Conservation (phyloP, 2,888 invertebrate genomes). For the Saturnia japonica region DNA sequence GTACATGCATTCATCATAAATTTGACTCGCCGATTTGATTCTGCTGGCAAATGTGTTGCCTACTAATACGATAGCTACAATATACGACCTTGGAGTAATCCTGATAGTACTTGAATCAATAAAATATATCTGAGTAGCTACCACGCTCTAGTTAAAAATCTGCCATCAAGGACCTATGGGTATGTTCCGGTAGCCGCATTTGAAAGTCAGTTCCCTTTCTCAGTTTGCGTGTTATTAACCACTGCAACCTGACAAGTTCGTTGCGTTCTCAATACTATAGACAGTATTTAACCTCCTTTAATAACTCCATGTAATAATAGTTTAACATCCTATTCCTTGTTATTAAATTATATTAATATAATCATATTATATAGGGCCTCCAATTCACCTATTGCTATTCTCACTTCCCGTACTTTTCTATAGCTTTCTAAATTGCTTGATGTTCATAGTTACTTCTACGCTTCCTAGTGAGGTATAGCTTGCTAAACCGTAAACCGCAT, state of each 20-base stretch:
- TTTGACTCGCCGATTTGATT: background rate
- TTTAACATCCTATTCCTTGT: no score
- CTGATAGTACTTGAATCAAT: background rate
- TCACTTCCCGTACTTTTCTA: no score
- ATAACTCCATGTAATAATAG: no score
- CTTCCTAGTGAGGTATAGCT: no score
- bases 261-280: background rate
- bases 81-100: background rate
- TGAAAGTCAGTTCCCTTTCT: background rate
- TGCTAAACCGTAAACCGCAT: no score
- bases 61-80: background rate
- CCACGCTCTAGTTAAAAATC: background rate
- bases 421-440: no score
- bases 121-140: no score
- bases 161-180: background rate
- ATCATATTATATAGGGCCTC: no score
- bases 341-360: no score
- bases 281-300: background rate
- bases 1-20: conserved; percentile 1
- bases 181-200: background rate
- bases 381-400: no score
- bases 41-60: background rate
- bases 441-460: no score
- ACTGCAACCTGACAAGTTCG: background rate
- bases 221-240: background rate